phyloP scores from a whole-genome alignment of 1,140 invertebrate genomes.

The Amyelois transitella region DNA sequence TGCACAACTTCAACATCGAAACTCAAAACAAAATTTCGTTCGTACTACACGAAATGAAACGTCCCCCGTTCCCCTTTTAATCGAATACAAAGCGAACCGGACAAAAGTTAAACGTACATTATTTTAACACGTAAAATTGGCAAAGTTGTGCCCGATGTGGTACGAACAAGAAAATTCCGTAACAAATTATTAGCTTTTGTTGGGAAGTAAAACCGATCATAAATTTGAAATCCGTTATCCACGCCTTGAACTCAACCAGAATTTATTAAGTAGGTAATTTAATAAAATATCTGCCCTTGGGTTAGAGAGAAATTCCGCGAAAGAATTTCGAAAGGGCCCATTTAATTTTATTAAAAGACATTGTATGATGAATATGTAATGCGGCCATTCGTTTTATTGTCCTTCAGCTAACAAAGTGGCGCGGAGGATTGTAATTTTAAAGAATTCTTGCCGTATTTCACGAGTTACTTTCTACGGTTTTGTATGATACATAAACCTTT shows the following conservation, averaged over 20 bases:
- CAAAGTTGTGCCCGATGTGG: slow-evolving; percentile 44
- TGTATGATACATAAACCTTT: too few species aligned
- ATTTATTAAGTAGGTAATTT: slow-evolving; percentile 52
- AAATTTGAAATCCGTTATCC: slow-evolving; percentile 52
- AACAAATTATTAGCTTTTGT: slow-evolving; percentile 64
- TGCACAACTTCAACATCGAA: too few species aligned
- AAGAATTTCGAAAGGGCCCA: background rate
- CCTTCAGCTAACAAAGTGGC: background rate
- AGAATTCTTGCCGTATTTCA: too few species aligned
- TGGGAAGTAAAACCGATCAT: slow-evolving; percentile 58
- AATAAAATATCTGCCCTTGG: slow-evolving; percentile 33
- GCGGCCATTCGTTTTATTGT: background rate
- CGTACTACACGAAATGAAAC: too few species aligned
- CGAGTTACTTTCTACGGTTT: too few species aligned
- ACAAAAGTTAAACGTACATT: slow-evolving; percentile 40
- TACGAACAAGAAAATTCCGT: slow-evolving; percentile 39
- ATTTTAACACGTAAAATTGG: slow-evolving; percentile 50
- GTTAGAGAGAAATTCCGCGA: background rate
- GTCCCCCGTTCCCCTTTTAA: too few species aligned
- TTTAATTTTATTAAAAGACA: background rate
- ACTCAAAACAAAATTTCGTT: too few species aligned
- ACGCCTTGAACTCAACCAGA: slow-evolving; percentile 43
- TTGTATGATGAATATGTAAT: background rate
- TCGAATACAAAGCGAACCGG: background rate
- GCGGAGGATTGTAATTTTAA: background rate